Percentiles rank a stretch among this genome's conserved stretches.
These are phyloP conservation scores for Cinclus mexicanus DNA, from an alignment of 2,113 vertebrate genomes.

Conservation along the genomic window DNA sequence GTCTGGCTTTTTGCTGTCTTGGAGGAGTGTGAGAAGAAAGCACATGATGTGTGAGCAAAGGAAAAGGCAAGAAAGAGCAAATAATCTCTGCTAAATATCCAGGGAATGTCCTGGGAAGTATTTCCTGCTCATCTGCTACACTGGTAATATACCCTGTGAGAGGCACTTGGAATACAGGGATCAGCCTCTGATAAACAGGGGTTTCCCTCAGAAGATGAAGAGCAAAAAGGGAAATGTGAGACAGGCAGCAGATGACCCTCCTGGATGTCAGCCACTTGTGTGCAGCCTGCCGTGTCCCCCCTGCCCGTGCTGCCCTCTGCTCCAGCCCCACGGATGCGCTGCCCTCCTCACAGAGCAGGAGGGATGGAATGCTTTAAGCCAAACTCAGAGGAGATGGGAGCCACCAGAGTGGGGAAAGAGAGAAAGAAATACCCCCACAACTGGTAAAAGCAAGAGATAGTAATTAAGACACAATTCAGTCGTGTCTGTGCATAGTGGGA, in stretches of 20 bases:
- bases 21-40: background rate
- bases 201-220: background rate
- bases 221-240: background rate
- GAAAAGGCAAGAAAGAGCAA: background rate
- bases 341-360: accelerated
- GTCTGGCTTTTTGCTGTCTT: background rate
- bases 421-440: background rate
- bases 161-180: background rate
- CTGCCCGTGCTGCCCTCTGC: background rate
- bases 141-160: accelerated
- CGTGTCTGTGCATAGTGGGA: background rate
- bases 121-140: background rate
- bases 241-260: background rate
- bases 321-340: accelerated
- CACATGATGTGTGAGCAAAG: background rate
- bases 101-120: accelerated
- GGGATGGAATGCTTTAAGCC: background rate
- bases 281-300: background rate
- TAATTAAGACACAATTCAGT: conserved; percentile 24
- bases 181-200: background rate
- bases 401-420: accelerated
- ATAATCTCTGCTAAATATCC: background rate
- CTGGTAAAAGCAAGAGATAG: background rate
- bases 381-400: background rate
- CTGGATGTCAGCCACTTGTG: background rate